Evolutionary conservation across 1,140 invertebrate species (phyloP), one percentile per base, ranked within the genome.

Genomic region (Ptiloglossa arizonensis): DNA sequence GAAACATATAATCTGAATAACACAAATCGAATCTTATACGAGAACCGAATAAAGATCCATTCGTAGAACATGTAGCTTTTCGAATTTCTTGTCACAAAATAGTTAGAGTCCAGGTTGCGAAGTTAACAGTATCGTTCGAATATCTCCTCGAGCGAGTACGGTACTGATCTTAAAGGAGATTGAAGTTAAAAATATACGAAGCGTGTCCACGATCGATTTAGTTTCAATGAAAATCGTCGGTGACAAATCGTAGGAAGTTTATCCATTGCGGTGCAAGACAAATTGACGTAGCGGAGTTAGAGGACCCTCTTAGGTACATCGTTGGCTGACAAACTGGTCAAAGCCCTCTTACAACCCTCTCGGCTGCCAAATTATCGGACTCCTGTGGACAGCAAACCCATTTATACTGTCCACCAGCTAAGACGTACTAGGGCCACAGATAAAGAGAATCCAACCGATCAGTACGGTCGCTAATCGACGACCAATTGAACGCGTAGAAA

Each of bases 341-440:
- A 74, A 87, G 88, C 86, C 87, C 87, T 87, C 87, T 88, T 86
- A 75, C 87, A 85, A 89, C 87, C 85, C 86, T 89, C 87, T 79
- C 79, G 73, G 81, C 83, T 83, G 86, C 87, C 90, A 87, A 89
- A 91, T 91, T 91, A 91, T 91, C 90, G 88, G 89, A 89, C 88
- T 84, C 86, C 86, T 88, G 89, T 86, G 89, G 89, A 91, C 89
- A 89, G 87, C 81, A 62, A 83, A 80, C 70, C 90, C 90, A 91
- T 91, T 90, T 91, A 81, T 90, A 91, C 84, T 84, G 81, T 82
- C 73, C 73, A 76, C 66, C 32, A 24, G 13, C 66, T 72, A 83
- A 81, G 70, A 66, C 63, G 68, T 41, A 68, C 46, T 60, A 63
- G 63, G 48, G 24, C 15, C 41, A 27, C 19, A 27, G 60, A 81